A percentile compares a stretch with the other conserved stretches of the same genome.
These are phyloP conservation scores for Neotoxoptera formosana DNA, from an alignment of 1,140 invertebrate genomes.

Conservation along the genomic window DNA sequence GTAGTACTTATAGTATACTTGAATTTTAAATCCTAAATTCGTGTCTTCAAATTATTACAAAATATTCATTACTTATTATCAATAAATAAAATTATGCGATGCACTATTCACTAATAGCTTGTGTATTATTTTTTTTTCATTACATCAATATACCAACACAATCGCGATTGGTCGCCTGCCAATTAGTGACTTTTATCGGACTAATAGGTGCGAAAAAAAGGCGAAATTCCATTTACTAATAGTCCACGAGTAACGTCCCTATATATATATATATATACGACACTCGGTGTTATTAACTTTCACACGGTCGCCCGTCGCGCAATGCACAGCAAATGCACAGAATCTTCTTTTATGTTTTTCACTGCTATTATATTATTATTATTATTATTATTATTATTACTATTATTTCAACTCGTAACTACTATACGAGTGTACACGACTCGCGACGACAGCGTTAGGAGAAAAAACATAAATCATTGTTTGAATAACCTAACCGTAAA, in stretches of 20 bases:
- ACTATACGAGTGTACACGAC: not conserved
- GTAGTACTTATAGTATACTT: too few species aligned
- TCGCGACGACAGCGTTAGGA: not conserved
- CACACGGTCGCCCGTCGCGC: constrained; percentile 18
- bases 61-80: too few species aligned
- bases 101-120: too few species aligned
- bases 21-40: too few species aligned
- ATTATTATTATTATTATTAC: not conserved
- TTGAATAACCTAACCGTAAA: not conserved
- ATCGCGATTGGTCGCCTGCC: not conserved
- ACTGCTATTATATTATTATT: not conserved
- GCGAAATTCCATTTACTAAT: constrained; percentile 9
- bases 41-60: too few species aligned
- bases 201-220: constrained; percentile 32
- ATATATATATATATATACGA: not conserved
- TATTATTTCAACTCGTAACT: not conserved
- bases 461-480: not conserved
- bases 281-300: not conserved
- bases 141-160: constrained; percentile 11
- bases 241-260: not conserved
- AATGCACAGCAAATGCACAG: not conserved
- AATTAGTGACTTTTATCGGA: not conserved
- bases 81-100: too few species aligned
- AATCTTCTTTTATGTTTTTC: not conserved
- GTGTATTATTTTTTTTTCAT: too few species aligned